Base-by-base conservation (phyloP, 30 jellyfish, hydroid and myxozoan species). In the Pelagia noctiluca region DNA sequence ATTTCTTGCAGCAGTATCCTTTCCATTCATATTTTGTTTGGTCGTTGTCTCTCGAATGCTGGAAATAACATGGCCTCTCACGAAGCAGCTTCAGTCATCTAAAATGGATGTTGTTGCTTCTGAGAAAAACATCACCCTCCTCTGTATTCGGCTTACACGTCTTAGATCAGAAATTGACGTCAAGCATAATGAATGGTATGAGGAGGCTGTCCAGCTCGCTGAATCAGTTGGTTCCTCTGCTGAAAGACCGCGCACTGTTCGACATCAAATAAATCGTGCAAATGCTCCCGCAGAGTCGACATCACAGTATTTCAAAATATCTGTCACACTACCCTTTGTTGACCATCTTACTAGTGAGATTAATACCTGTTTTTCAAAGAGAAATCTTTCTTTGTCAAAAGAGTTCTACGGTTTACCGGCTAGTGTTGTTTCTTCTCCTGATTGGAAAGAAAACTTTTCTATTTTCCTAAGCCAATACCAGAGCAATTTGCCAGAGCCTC, bases 311-410 rank as follows among this genome's bases (percentile, higher is more conserved):
- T 87, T 25, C 32, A 52, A 60, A 42, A 50, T 67, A 13, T 11
- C 35, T 29, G 23, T 74, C 5, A 46, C 96, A n/a, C 29, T 85
- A 54, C 96, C 90, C 0, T 67, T 87, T 46, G 16, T 65, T 26
- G 86, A 87, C 71, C 96, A 87, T 47, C 75, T 87, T 25, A 3
- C 66, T n/a, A 10, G 35, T 2, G 76, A 87, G 31, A 50, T 78
- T n/a, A 35, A 65, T 4, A 29, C 50, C 2, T 84, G 85, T 62
- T 76, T 67, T 78, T 3, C 75, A 7, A 64, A 34, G 16, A 33
- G 66, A 30, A 35, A 54, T 48, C 21, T 46, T 21, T 37, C 12
- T 26, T 26, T 62, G 42, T 35, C 23, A 22, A 54, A 86, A 37
- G 87, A 49, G 28, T 67, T 77, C 28, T 63, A 57, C 32, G 86